Evolutionary conservation across 2,797 vertebrate species (phyloP).

Genomic region (Phoeniculus purpureus): DNA sequence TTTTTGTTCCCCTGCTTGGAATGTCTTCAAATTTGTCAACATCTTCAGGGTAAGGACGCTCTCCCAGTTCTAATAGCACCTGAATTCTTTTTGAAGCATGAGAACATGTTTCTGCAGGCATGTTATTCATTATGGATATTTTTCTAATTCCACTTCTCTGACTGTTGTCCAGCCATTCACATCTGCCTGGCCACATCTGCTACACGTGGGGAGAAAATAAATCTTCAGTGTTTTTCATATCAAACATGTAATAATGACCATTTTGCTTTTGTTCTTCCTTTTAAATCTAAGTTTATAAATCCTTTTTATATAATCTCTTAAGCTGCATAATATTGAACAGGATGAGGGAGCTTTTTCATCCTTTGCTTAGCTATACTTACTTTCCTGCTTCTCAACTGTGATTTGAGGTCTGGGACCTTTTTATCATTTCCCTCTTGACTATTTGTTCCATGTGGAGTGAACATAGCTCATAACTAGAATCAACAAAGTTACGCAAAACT

Average conservation of each 20-base stretch:
- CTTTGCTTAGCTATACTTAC: slow-evolving; percentile 9
- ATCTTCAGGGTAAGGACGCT: slow-evolving; percentile 51
- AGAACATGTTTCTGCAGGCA: slow-evolving; percentile 36
- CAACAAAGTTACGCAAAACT: slow-evolving; percentile 17
- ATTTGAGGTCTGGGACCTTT: slow-evolving; percentile 19
- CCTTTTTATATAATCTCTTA: slow-evolving; percentile 52
- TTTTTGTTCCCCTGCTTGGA: slow-evolving; percentile 33
- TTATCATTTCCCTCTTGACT: not conserved
- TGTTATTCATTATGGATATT: slow-evolving; percentile 61
- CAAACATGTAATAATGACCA: slow-evolving; percentile 22
- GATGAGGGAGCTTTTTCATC: slow-evolving; percentile 54
- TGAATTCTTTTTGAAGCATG: slow-evolving; percentile 62
- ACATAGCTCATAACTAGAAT: not conserved
- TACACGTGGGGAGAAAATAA: slow-evolving; percentile 15
- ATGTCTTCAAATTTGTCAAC: slow-evolving; percentile 59
- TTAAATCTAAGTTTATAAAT: slow-evolving; percentile 62
- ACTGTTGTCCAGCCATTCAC: slow-evolving; percentile 20
- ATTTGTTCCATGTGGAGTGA: not conserved
- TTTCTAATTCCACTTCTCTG: slow-evolving; percentile 45
- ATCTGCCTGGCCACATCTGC: slow-evolving; percentile 60
- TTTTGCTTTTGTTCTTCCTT: slow-evolving; percentile 70
- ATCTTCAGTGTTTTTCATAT: not conserved
- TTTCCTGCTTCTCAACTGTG: slow-evolving; percentile 21
- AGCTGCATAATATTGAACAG: slow-evolving; percentile 50
- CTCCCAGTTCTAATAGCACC: slow-evolving; percentile 30